phyloP scores from a whole-genome alignment of 2,113 vertebrate genomes.

The Reinhardtius hippoglossoides region DNA sequence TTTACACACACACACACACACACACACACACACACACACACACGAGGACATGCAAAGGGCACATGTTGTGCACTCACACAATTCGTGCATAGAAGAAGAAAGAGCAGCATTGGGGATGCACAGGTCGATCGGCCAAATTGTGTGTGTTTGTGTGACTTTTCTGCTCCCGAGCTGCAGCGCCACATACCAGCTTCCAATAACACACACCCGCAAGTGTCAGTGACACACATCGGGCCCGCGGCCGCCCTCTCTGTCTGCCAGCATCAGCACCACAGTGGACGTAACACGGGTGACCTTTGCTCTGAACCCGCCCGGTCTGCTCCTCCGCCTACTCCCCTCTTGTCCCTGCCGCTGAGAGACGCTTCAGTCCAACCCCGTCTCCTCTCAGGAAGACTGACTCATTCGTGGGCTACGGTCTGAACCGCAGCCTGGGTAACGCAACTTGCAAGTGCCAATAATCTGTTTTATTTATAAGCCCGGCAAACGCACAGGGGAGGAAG shows the following conservation, averaged over 20 bases:
- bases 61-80: slow-evolving; percentile 15
- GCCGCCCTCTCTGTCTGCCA: slow-evolving; percentile 57
- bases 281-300: slow-evolving; percentile 23
- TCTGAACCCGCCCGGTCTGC: slow-evolving; percentile 7
- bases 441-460: slow-evolving; percentile 44
- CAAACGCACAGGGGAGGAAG: not conserved
- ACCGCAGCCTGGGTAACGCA: slow-evolving; percentile 21
- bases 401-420: not conserved
- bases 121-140: not conserved
- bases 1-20: slow-evolving; percentile 34
- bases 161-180: slow-evolving; percentile 37
- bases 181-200: slow-evolving; percentile 46
- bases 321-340: not conserved
- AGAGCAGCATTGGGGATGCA: not conserved
- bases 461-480: slow-evolving; percentile 43
- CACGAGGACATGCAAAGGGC: slow-evolving; percentile 30
- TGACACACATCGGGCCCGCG: slow-evolving; percentile 52
- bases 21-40: not conserved
- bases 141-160: slow-evolving; percentile 24
- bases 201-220: slow-evolving; percentile 43
- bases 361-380: slow-evolving; percentile 8
- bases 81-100: not conserved
- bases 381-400: slow-evolving; percentile 11
- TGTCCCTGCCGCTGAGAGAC: slow-evolving; percentile 15
- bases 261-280: slow-evolving; percentile 37